Evolutionary conservation across 2,113 vertebrate species (phyloP).

Genomic region (Ochotona princeps): DNA sequence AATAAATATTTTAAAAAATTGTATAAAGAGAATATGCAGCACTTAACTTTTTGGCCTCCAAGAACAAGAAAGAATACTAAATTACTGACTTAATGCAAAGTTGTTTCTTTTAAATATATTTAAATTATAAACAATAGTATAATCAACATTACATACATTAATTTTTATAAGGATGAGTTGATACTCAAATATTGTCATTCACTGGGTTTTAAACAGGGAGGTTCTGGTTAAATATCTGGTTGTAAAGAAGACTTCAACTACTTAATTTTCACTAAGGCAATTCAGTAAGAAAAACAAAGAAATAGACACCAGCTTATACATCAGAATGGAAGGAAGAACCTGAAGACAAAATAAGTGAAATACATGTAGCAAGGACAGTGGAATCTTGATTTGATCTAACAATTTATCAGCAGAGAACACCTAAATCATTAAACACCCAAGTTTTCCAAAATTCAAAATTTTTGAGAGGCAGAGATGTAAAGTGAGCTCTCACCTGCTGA

Average conservation of each 20-base stretch:
- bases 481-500: too few relatives aligned
- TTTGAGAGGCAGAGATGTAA: not conserved
- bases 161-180: conserved; percentile 19
- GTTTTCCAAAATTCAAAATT: conserved; percentile 54
- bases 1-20: not conserved
- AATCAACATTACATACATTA: not conserved
- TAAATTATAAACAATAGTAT: conserved; percentile 15
- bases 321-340: not conserved
- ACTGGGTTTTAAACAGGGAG: not conserved
- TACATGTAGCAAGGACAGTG: not conserved
- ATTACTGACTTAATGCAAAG: conserved; percentile 23
- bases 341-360: conserved; percentile 40
- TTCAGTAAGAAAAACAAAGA: conserved; percentile 11
- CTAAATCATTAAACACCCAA: conserved; percentile 47
- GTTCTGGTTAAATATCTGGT: not conserved
- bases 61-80: conserved; percentile 33
- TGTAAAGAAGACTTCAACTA: conserved; percentile 38
- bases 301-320: conserved; percentile 24
- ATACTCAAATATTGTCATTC: conserved; percentile 20
- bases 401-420: conserved; percentile 25
- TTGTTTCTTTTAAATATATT: conserved; percentile 32
- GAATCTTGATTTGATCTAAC: not conserved
- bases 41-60: conserved; percentile 31
- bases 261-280: not conserved
- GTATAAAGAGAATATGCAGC: not conserved